These are phyloP conservation scores for Nipponia nippon DNA, from an alignment of 2,113 vertebrate genomes.

Conservation along the genomic window DNA sequence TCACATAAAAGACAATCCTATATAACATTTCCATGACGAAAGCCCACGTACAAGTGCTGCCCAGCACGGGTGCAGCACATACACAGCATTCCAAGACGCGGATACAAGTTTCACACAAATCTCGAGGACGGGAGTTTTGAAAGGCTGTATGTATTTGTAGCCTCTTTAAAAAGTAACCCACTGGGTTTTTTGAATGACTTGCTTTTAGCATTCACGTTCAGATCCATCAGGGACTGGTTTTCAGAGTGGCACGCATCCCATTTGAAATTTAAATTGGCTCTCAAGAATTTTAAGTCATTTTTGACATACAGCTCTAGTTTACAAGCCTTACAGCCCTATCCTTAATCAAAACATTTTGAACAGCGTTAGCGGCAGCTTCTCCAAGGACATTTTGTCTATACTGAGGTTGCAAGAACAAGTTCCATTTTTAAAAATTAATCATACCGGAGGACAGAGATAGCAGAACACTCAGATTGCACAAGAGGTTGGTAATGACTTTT, in stretches of 20 bases:
- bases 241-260: not conserved
- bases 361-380: not conserved
- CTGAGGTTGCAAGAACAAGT: not conserved
- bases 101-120: not conserved
- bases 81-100: not conserved
- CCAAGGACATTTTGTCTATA: not conserved
- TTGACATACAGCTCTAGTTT: not conserved
- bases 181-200: not conserved
- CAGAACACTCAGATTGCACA: slow-evolving; percentile 12
- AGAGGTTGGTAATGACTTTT: not conserved
- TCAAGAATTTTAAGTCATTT: not conserved
- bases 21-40: not conserved
- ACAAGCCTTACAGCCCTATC: not conserved
- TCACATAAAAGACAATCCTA: not conserved
- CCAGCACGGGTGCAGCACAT: not conserved
- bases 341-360: not conserved
- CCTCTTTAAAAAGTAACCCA: not conserved
- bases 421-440: not conserved
- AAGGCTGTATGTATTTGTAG: not conserved
- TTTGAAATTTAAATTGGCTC: not conserved
- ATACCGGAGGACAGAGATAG: not conserved
- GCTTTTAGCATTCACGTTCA: not conserved
- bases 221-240: not conserved
- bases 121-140: not conserved
- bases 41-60: not conserved